Conservation (phyloP, 2,113 vertebrate genomes). For the Elachura formosa region DNA sequence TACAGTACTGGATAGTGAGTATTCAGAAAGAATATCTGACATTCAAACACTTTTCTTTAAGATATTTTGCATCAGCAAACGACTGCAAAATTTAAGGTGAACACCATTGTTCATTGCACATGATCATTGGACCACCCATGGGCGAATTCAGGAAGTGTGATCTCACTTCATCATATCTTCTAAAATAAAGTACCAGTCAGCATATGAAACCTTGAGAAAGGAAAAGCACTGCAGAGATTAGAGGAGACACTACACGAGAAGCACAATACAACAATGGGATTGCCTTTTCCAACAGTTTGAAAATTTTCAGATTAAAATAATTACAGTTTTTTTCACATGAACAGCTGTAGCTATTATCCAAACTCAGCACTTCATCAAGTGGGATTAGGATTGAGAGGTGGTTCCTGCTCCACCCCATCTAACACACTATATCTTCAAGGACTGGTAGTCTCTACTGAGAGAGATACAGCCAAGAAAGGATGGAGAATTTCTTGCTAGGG, state of each 20-base stretch:
- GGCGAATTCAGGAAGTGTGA: neutral
- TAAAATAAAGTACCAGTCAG: neutral
- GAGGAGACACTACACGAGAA: neutral
- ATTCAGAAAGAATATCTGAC: neutral
- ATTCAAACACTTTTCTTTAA: neutral
- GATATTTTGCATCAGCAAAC: neutral
- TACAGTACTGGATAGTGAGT: neutral
- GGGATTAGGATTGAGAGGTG: neutral
- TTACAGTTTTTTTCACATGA: neutral
- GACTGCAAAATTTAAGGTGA: neutral
- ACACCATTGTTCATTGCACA: fast-evolving
- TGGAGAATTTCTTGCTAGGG: neutral
- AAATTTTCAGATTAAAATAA: neutral
- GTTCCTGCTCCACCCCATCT: neutral
- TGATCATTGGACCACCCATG: neutral
- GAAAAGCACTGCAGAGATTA: neutral
- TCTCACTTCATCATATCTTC: neutral
- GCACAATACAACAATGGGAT: neutral
- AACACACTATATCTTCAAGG: neutral
- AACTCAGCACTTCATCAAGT: too few species aligned
- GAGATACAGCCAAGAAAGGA: neutral
- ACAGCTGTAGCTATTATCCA: neutral
- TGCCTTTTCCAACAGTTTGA: neutral
- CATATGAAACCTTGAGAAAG: fast-evolving
- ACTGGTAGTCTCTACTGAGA: neutral